Evolutionary conservation across 2,113 vertebrate species (phyloP), one percentile per base, ranked within the genome.

Genomic region (Hyaena hyaena): DNA sequence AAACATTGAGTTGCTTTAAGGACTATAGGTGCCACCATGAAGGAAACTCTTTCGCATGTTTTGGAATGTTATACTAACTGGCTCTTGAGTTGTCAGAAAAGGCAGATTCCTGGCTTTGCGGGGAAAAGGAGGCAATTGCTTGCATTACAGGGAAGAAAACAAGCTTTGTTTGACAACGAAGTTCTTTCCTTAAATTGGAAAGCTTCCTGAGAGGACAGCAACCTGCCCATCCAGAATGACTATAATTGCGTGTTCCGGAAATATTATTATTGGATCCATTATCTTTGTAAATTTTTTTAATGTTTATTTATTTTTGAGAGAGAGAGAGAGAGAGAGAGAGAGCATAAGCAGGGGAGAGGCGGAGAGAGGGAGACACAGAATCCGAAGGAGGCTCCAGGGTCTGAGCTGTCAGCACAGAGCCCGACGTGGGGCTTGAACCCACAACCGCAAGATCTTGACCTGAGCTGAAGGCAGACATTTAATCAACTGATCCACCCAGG

Each of bases 191-290:
- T 94, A 94, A 65, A 95, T 88, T 96, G 80, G 97, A 94, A 79
- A 92, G 53, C 96, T 97, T 96, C 65, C 55, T 58, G 45, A 35
- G 53, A 98, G 97, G 58, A 90, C 98, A 98, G 93, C 77, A 93
- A 97, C 97, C 98, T 74, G 94, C 88, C 94, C 97, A 95, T 98
- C 97, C 98, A 98, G 98, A 98, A 98, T 97, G 93, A 91, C 96
- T 95, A 95, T 97, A 95, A 84, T 97, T 86, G 97, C 45, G 68
- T 86, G 95, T 94, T 80, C 65, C 90, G 39, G 95, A 92, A 97
- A 66, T 95, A 81, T 76, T 84, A 95, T 94, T 74, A 97, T 88
- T 88, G 96, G 97, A 88, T 76, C 10, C 53, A 6, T 31, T 48
- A 28, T 35, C 16, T 24, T 28, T 43, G 23, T 61, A 61, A 55